phyloP scores from a whole-genome alignment of 2,888 invertebrate species.

The Erebia epiphron region DNA sequence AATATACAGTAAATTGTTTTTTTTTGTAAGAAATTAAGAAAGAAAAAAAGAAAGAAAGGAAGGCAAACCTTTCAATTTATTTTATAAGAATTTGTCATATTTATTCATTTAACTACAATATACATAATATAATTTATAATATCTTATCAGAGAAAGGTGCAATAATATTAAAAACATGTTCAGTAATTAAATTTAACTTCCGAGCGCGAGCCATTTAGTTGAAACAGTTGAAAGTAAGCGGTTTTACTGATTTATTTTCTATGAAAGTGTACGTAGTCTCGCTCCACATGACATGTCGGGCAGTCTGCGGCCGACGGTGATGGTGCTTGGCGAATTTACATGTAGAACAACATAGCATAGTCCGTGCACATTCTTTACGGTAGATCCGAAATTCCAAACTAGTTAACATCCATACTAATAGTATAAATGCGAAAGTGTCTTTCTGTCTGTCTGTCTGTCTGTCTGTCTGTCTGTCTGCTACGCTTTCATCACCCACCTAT shows the following conservation, averaged over 20 bases:
- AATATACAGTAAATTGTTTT: not conserved
- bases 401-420: no score
- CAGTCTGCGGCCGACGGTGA: constrained; percentile 42
- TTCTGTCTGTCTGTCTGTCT: no score
- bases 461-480: no score
- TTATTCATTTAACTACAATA: no score
- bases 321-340: constrained; percentile 53
- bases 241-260: constrained; percentile 64
- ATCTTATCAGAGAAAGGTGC: not conserved
- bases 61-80: no score
- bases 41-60: no score
- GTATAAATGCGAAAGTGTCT: no score
- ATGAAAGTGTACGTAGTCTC: constrained; percentile 73
- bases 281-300: constrained; percentile 79
- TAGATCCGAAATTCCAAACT: not conserved
- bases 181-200: constrained; percentile 2
- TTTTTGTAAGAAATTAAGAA: no score
- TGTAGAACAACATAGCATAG: constrained; percentile 57
- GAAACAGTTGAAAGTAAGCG: constrained; percentile 59
- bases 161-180: not conserved
- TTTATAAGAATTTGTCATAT: no score
- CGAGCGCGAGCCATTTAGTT: constrained; percentile 9
- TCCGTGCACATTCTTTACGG: constrained; percentile 5
- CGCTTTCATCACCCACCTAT: no score
- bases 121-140: no score